phyloP scores from a whole-genome alignment of 2,113 vertebrate genomes.

The Thinocorus orbignyianus region DNA sequence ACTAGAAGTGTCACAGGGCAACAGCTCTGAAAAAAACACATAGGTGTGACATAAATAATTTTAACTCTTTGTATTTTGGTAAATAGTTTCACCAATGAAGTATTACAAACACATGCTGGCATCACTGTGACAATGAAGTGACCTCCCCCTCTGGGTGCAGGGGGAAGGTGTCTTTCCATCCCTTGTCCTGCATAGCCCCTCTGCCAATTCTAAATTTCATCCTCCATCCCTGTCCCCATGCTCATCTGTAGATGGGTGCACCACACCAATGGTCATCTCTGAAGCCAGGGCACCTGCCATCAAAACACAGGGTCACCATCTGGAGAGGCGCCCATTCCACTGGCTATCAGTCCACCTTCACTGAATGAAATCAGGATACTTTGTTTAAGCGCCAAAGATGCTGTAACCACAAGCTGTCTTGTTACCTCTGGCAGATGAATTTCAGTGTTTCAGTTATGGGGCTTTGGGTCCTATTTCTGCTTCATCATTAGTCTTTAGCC shows the following conservation, averaged over 20 bases:
- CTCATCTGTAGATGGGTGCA: background rate
- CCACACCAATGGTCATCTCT: background rate
- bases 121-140: background rate
- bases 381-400: background rate
- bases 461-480: background rate
- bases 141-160: background rate
- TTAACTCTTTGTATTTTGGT: background rate
- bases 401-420: background rate
- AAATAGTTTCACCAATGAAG: background rate
- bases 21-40: background rate
- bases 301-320: background rate
- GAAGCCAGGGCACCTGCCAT: background rate
- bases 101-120: fast-evolving
- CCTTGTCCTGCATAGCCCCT: background rate
- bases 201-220: background rate
- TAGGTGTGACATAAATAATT: background rate
- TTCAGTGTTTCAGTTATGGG: background rate
- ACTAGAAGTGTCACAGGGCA: background rate
- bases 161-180: background rate
- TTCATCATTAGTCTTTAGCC: background rate
- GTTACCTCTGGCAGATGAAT: background rate
- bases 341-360: background rate
- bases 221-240: background rate
- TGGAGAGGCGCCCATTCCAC: background rate
- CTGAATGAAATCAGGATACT: background rate